Conservation (phyloP, 2,113 vertebrate genomes). For the Gopherus evgoodei region DNA sequence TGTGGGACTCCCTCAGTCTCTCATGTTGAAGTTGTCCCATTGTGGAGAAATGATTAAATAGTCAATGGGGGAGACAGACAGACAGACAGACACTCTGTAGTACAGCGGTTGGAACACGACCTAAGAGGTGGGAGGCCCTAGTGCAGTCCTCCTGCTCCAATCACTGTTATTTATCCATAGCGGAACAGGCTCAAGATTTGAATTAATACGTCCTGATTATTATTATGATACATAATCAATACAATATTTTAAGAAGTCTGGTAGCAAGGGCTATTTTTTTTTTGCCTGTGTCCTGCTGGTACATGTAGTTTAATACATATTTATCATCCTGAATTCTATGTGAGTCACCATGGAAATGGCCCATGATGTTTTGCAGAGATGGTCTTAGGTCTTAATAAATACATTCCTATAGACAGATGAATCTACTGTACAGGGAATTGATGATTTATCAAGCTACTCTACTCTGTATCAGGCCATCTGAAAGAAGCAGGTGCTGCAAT, state of each 20-base stretch:
- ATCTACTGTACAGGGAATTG: not conserved
- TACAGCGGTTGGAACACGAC: not conserved
- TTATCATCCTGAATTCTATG: not conserved
- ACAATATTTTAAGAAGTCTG: fast-evolving
- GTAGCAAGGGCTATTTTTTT: not conserved
- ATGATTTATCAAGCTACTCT: conserved; percentile 6
- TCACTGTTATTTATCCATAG: not conserved
- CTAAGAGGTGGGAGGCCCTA: not conserved
- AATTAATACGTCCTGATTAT: not conserved
- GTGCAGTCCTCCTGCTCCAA: not conserved
- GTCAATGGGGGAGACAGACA: not conserved
- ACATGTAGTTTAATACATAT: not conserved
- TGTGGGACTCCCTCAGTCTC: not conserved
- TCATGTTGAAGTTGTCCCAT: not conserved
- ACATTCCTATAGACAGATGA: not conserved
- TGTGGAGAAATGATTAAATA: not conserved
- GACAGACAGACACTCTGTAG: no score
- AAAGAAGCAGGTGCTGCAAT: not conserved
- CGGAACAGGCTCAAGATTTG: not conserved
- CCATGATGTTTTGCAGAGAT: not conserved
- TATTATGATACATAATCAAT: not conserved
- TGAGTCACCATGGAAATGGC: not conserved
- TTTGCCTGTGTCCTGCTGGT: not conserved
- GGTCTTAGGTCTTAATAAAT: not conserved
- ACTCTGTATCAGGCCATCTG: not conserved